phyloP scores from a whole-genome alignment of 2,113 vertebrate genomes.

The Anhinga anhinga region DNA sequence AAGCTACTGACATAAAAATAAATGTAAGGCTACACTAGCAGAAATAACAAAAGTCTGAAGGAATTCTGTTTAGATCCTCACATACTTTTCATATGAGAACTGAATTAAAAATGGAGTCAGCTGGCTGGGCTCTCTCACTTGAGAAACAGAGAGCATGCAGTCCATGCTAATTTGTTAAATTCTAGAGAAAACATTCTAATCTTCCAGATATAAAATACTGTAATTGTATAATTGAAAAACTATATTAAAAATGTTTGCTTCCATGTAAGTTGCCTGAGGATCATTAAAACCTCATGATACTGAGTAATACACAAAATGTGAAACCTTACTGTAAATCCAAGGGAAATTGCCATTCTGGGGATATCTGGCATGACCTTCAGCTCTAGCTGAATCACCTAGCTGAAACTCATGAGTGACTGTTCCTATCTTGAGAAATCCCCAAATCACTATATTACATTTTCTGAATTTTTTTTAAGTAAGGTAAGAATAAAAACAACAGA shows the following conservation, averaged over 20 bases:
- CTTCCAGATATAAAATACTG: background rate
- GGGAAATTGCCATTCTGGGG: background rate
- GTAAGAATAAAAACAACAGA: background rate
- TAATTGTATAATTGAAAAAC: background rate
- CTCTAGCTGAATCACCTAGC: background rate
- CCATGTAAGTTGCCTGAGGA: background rate
- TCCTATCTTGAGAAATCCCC: background rate
- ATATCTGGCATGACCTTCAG: background rate
- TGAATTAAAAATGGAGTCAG: background rate
- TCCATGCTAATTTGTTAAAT: background rate
- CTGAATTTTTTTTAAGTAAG: background rate
- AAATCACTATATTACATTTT: background rate
- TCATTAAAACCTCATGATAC: background rate
- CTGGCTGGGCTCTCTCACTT: background rate
- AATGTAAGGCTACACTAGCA: slow-evolving; percentile 23
- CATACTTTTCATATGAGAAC: slow-evolving; percentile 22
- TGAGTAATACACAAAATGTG: background rate
- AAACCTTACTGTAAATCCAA: slow-evolving; percentile 12
- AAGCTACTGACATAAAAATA: slow-evolving; percentile 25
- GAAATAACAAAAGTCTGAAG: slow-evolving; percentile 6
- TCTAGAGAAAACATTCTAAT: background rate
- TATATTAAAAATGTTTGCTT: background rate
- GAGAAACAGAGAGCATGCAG: background rate
- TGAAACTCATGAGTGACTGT: background rate
- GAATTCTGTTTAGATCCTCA: slow-evolving; percentile 6